Evolutionary conservation across 2,113 vertebrate genomes (phyloP).

Genomic region (Phoenicopterus ruber): DNA sequence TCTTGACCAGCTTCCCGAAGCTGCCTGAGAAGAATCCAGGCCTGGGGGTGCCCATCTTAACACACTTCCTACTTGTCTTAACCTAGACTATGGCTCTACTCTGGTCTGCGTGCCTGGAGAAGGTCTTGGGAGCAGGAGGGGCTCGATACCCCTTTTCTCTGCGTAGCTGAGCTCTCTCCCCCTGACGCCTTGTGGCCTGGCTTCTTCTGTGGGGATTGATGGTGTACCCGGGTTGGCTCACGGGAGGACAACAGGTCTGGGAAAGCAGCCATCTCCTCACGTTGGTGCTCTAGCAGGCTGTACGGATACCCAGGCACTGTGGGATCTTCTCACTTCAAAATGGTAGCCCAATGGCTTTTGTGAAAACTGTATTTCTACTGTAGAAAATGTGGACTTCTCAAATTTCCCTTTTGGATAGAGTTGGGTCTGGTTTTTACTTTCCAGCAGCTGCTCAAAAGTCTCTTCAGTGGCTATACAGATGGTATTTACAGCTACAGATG

Average conservation of each 20-base stretch:
- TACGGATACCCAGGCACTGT: accelerated
- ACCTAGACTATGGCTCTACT: background rate
- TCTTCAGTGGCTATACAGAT: background rate
- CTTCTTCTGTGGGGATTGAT: accelerated
- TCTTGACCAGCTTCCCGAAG: background rate
- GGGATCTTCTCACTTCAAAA: background rate
- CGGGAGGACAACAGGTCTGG: background rate
- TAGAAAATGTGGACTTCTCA: background rate
- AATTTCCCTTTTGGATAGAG: background rate
- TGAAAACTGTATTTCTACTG: background rate
- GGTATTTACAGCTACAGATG: background rate
- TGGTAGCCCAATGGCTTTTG: accelerated
- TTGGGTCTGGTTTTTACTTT: background rate
- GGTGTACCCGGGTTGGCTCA: background rate
- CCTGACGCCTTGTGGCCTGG: background rate
- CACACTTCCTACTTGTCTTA: no score
- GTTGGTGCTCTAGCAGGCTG: background rate
- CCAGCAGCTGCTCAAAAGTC: background rate
- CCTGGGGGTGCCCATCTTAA: background rate
- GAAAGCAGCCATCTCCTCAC: background rate
- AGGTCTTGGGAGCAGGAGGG: background rate
- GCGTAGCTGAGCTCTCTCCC: background rate
- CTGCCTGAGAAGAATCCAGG: background rate
- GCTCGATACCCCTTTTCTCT: background rate
- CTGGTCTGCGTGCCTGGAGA: background rate